Conservation (phyloP, 2,888 invertebrate species). For the Catocala fraxini region DNA sequence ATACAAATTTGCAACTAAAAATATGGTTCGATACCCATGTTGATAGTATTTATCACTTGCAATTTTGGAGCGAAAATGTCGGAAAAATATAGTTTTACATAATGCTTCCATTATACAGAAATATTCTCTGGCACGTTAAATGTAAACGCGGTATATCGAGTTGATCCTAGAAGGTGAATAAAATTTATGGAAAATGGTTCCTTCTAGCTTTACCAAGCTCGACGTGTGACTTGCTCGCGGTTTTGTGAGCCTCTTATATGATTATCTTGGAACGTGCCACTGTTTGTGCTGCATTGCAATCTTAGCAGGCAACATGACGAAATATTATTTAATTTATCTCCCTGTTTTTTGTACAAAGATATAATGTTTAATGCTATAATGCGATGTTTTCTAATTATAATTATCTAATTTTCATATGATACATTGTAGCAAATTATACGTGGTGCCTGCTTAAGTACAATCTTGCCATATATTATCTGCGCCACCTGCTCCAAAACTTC, state of each 20-base stretch:
- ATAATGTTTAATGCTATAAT: no score
- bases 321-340: background rate
- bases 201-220: background rate
- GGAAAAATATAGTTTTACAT: slow-evolving; percentile 8
- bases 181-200: slow-evolving; percentile 10
- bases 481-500: slow-evolving; percentile 74
- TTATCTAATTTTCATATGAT: background rate
- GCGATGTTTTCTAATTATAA: no score
- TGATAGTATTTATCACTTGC: slow-evolving; percentile 20
- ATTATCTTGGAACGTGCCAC: slow-evolving; percentile 35
- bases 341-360: no score
- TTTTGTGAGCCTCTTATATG: slow-evolving; percentile 17
- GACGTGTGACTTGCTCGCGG: slow-evolving; percentile 2
- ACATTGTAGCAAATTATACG: slow-evolving; percentile 1
- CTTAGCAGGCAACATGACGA: slow-evolving; percentile 13
- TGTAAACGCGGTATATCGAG: background rate
- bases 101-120: background rate
- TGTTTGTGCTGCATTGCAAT: slow-evolving; percentile 30
- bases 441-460: slow-evolving; percentile 21
- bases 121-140: background rate
- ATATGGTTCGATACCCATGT: slow-evolving; percentile 6
- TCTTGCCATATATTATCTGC: slow-evolving; percentile 49
- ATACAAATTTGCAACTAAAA: slow-evolving; percentile 21
- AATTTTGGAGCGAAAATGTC: slow-evolving; percentile 6
- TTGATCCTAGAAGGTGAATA: slow-evolving; percentile 3